phyloP scores from a whole-genome alignment of 2,888 invertebrate genomes.

The Ophioninae sp. region DNA sequence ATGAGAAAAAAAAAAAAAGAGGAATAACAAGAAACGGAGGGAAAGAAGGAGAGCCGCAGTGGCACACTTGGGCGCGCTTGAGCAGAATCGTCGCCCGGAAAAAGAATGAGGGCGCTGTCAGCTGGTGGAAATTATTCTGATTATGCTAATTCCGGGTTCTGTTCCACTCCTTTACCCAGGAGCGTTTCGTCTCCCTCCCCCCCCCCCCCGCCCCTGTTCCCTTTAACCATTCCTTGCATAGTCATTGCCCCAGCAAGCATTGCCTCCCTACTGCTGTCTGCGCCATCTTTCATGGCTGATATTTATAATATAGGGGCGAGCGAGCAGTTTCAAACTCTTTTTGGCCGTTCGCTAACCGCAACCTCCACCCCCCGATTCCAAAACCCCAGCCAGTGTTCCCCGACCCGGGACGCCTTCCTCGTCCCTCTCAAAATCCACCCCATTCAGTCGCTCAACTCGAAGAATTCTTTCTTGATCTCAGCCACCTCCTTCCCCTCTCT shows the following conservation, averaged over 20 bases:
- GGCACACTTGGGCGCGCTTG: constrained; percentile 79
- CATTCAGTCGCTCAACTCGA: constrained; percentile 39
- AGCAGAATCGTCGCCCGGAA: constrained; percentile 81
- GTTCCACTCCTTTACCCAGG: constrained; percentile 81
- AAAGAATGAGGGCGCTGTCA: constrained; percentile 84
- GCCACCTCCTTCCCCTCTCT: constrained; percentile 23
- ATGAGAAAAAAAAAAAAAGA: neutral
- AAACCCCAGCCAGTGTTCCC: constrained; percentile 57
- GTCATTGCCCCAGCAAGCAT: constrained; percentile 63
- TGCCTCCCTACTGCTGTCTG: constrained; percentile 80
- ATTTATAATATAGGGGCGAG: constrained; percentile 81
- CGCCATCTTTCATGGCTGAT: constrained; percentile 81
- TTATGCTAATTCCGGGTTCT: constrained; percentile 85
- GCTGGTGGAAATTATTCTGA: constrained; percentile 85
- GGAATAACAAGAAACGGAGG: constrained; percentile 25
- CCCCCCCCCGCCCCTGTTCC: constrained; percentile 60
- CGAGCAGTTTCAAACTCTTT: constrained; percentile 81
- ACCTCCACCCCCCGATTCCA: constrained; percentile 54
- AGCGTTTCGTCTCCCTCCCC: constrained; percentile 62
- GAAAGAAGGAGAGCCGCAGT: constrained; percentile 67
- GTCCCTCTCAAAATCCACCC: constrained; percentile 58
- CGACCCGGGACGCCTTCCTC: constrained; percentile 61
- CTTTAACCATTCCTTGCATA: constrained; percentile 53
- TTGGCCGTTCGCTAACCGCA: constrained; percentile 68
- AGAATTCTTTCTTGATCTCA: constrained; percentile 40